Evolutionary conservation across 2,888 invertebrate genomes (phyloP).

Genomic region (Platycheirus albimanus): DNA sequence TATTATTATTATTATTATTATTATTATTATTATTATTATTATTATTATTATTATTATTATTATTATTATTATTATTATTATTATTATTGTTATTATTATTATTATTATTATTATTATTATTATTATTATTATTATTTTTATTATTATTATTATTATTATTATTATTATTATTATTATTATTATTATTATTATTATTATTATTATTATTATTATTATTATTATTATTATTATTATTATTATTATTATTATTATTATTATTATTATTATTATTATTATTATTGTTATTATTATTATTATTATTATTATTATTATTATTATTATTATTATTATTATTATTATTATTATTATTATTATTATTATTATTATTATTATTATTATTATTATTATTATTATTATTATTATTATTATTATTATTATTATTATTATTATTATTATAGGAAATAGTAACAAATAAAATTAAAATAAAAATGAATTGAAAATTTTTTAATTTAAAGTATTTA

Average conservation of each 20-base stretch:
- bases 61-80: background rate
- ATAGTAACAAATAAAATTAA: too few species aligned
- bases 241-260: conserved; percentile 1
- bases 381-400: too few species aligned
- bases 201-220: background rate
- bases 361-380: too few species aligned
- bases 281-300: background rate
- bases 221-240: background rate
- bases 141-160: background rate
- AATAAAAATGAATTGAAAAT: too few species aligned
- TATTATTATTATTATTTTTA: background rate
- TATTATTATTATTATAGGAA: too few species aligned
- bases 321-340: too few species aligned
- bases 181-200: background rate
- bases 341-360: too few species aligned
- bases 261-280: conserved; percentile 3
- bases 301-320: background rate
- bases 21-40: background rate
- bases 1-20: background rate
- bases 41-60: background rate
- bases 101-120: background rate
- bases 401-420: too few species aligned
- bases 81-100: background rate
- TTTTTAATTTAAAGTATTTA: too few species aligned
- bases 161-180: background rate